Conservation (phyloP, 2,113 vertebrate species). For the Gambusia holbrooki region DNA sequence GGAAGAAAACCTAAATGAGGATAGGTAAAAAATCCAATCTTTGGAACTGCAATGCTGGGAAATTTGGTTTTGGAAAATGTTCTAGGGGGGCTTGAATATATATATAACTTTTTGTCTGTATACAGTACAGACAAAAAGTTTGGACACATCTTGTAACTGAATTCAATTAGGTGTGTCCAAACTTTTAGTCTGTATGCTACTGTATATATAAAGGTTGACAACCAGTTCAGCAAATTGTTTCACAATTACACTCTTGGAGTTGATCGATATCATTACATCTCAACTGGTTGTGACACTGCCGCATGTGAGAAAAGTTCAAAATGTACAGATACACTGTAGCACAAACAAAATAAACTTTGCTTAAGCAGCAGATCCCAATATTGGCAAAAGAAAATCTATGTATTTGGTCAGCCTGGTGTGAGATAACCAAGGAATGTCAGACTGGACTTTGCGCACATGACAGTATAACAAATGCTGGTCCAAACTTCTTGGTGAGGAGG, state of each 20-base stretch:
- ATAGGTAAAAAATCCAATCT: too few species aligned
- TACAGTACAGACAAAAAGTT: too few species aligned
- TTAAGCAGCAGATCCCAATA: background rate
- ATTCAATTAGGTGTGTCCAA: too few species aligned
- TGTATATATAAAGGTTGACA: too few species aligned
- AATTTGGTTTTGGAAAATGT: too few species aligned
- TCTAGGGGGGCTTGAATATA: too few species aligned
- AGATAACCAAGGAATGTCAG: background rate
- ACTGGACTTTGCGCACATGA: slow-evolving; percentile 12
- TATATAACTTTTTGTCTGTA: too few species aligned
- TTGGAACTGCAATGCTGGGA: too few species aligned
- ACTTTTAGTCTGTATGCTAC: too few species aligned
- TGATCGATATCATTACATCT: background rate
- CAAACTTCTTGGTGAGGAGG: slow-evolving; percentile 16
- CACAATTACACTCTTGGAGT: background rate
- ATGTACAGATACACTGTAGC: background rate
- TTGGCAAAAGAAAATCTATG: background rate
- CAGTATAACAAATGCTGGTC: slow-evolving; percentile 7
- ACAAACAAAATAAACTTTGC: background rate
- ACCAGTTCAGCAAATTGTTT: too few species aligned
- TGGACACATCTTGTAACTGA: too few species aligned
- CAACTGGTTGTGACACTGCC: background rate
- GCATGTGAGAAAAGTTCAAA: background rate
- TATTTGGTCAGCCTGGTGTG: background rate
- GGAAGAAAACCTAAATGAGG: too few species aligned